Percentiles rank a stretch among this genome's conserved stretches.
Conservation (phyloP, 1,140 invertebrate genomes). For the Drosophila pruinosa region DNA sequence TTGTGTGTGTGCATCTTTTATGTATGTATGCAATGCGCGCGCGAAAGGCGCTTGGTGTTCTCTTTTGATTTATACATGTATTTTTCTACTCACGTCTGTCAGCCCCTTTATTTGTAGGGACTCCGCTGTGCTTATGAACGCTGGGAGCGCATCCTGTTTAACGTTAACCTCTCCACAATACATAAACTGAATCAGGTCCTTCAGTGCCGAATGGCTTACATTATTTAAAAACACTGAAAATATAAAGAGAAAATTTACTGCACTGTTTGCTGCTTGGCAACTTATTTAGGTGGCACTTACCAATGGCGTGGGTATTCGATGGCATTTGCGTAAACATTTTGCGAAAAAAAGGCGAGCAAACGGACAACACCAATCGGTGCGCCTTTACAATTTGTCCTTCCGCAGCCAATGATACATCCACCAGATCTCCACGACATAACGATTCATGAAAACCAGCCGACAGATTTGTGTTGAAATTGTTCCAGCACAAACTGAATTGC, state of each 20-base stretch:
- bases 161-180: constrained; percentile 94
- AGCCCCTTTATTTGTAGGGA: constrained; percentile 93
- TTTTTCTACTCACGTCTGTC: constrained; percentile 83
- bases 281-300: constrained; percentile 66
- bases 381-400: constrained; percentile 91
- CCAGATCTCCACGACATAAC: constrained; percentile 89
- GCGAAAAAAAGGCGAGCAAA: constrained; percentile 93
- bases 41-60: constrained; percentile 44
- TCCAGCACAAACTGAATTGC: constrained; percentile 91
- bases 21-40: constrained; percentile 65
- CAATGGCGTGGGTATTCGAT: constrained; percentile 85
- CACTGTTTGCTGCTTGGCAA: not conserved
- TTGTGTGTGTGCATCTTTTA: not conserved
- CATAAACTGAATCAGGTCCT: constrained; percentile 92
- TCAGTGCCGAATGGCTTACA: constrained; percentile 89
- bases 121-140: constrained; percentile 93
- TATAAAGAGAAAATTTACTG: constrained; percentile 34
- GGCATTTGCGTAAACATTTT: constrained; percentile 89
- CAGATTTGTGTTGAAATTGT: constrained; percentile 90
- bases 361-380: constrained; percentile 91
- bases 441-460: constrained; percentile 89
- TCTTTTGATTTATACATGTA: constrained; percentile 15
- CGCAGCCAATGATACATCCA: constrained; percentile 92
- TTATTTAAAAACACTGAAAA: constrained; percentile 91
- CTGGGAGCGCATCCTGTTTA: constrained; percentile 91